Conservation (phyloP, 1,140 invertebrate genomes). For the Acromyrmex echinatior region DNA sequence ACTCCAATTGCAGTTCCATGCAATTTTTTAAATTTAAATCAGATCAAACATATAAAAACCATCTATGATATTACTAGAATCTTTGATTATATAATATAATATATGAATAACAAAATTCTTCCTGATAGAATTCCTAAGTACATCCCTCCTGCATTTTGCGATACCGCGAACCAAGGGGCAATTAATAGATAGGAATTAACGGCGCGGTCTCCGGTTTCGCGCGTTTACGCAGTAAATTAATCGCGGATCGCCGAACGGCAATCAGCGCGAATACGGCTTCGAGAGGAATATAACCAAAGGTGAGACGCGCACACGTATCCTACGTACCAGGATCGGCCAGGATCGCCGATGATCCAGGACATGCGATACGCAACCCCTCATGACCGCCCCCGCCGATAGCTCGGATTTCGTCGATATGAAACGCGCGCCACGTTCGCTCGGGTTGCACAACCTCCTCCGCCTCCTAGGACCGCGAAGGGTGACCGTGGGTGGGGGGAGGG, state of each 20-base stretch:
- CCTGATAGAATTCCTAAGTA: no score
- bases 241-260: conserved; percentile 46
- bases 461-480: background rate
- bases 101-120: conserved; percentile 5
- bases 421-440: conserved; percentile 37
- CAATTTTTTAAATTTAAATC: background rate
- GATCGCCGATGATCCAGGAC: conserved; percentile 52
- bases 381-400: conserved; percentile 39
- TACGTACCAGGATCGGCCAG: conserved; percentile 50
- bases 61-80: background rate
- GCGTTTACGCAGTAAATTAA: conserved; percentile 61
- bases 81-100: background rate
- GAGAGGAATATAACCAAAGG: conserved; percentile 39
- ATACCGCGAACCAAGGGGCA: background rate
- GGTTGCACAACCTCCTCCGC: conserved; percentile 41
- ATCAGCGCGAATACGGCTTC: conserved; percentile 61
- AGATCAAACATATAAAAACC: background rate
- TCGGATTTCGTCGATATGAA: conserved; percentile 59
- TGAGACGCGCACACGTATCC: conserved; percentile 19
- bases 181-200: conserved; percentile 61
- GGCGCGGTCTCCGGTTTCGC: conserved; percentile 29
- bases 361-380: conserved; percentile 45
- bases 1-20: background rate
- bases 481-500: background rate
- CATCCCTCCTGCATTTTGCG: background rate